These are phyloP conservation scores for Phaonia tiefii DNA, from an alignment of 2,888 invertebrate species.

Conservation along the genomic window DNA sequence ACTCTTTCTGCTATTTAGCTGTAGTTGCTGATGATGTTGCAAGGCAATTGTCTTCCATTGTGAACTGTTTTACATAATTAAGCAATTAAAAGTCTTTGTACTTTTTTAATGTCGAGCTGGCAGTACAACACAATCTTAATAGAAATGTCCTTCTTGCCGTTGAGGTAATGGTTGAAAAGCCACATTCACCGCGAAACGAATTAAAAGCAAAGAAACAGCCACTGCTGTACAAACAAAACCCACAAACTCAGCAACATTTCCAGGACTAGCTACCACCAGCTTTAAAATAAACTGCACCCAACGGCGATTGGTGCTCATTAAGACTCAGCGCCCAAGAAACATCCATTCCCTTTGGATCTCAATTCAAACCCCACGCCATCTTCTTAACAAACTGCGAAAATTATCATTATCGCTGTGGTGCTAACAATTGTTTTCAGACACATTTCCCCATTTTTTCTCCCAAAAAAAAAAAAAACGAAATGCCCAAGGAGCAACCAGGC, in stretches of 20 bases:
- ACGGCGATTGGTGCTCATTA: constrained; percentile 59
- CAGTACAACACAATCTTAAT: constrained; percentile 50
- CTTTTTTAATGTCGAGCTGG: constrained; percentile 18
- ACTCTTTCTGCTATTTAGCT: constrained; percentile 8
- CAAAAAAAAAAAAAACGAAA: constrained; percentile 30
- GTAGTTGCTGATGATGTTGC: not conserved
- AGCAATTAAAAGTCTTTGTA: constrained; percentile 74
- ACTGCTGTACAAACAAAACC: not conserved
- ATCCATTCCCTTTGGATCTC: constrained; percentile 31
- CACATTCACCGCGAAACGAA: constrained; percentile 75
- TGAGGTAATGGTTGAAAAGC: constrained; percentile 72
- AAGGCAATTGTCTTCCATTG: constrained; percentile 58
- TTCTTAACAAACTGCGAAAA: constrained; percentile 73
- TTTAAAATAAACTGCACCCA: constrained; percentile 74
- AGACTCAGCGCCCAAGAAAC: constrained; percentile 7
- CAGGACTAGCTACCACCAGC: constrained; percentile 46
- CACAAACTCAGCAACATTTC: constrained; percentile 50
- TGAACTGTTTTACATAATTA: constrained; percentile 76
- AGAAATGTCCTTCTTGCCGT: constrained; percentile 66
- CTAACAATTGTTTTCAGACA: constrained; percentile 65
- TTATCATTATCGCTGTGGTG: constrained; percentile 76
- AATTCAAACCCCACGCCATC: not conserved
- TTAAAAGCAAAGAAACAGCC: constrained; percentile 61
- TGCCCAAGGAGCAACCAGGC: constrained; percentile 6
- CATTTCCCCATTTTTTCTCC: constrained; percentile 28